A percentile compares a stretch with the other conserved stretches of the same genome.
These are phyloP conservation scores for Etia nguti DNA, from an alignment of 2,113 vertebrate species.

Conservation along the genomic window DNA sequence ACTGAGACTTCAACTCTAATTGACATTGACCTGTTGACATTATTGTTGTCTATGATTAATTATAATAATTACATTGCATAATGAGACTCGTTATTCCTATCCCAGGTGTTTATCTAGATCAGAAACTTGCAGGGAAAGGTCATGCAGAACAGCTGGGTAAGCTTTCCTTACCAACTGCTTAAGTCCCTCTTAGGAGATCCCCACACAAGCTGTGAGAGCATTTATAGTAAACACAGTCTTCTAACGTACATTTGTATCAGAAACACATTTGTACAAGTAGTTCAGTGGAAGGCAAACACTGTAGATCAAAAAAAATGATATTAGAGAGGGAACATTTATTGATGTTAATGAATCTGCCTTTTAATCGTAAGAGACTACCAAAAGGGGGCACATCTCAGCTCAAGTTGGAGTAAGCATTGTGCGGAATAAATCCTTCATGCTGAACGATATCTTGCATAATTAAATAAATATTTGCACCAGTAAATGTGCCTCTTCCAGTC, in stretches of 20 bases:
- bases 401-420: background rate
- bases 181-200: background rate
- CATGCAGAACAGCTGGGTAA: background rate
- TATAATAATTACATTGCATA: background rate
- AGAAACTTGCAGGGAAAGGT: background rate
- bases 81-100: background rate
- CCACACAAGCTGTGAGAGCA: accelerated
- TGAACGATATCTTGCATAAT: background rate
- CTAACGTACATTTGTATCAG: background rate
- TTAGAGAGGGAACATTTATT: background rate
- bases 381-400: background rate
- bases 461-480: background rate
- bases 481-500: background rate
- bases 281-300: background rate
- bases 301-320: background rate
- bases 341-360: background rate
- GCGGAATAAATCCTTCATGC: background rate
- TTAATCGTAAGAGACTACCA: background rate
- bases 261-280: background rate
- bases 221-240: background rate
- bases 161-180: background rate
- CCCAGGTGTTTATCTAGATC: background rate
- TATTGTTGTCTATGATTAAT: background rate
- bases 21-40: background rate
- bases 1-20: background rate